Evolutionary conservation across 2,888 invertebrate genomes (phyloP).

Genomic region (Ennomos erosarius): DNA sequence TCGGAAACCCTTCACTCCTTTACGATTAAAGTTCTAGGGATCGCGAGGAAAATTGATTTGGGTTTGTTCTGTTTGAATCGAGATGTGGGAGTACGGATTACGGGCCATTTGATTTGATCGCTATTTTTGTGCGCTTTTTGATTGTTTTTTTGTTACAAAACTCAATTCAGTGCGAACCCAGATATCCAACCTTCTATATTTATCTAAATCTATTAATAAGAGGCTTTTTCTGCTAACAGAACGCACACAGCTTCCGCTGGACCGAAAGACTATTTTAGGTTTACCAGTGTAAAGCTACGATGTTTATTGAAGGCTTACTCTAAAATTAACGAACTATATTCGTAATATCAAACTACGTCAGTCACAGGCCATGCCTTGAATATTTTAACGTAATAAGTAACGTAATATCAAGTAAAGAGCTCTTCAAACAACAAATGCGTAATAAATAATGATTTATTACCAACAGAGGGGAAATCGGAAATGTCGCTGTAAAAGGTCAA

Average conservation of each 20-base stretch:
- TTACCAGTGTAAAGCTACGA: too few relatives aligned
- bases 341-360: constrained; percentile 2
- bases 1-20: constrained; percentile 1
- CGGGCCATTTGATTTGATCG: background rate
- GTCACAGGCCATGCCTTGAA: constrained; percentile 1
- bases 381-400: constrained; percentile 18
- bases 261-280: too few relatives aligned
- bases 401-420: constrained; percentile 9
- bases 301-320: too few relatives aligned
- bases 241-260: too few relatives aligned
- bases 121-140: too few relatives aligned
- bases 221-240: too few relatives aligned
- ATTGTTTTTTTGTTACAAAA: too few relatives aligned
- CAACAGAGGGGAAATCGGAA: constrained; percentile 10
- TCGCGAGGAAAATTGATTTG: constrained; percentile 9
- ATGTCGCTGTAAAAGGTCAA: constrained; percentile 26
- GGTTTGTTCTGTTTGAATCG: background rate
- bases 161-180: too few relatives aligned
- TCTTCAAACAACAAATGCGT: constrained; percentile 23
- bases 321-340: too few relatives aligned
- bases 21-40: constrained; percentile 16
- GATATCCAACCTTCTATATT: too few relatives aligned
- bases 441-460: constrained; percentile 27
- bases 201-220: too few relatives aligned
- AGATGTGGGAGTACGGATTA: background rate